phyloP scores from a whole-genome alignment of 2,888 invertebrate species.

The Bursaphelenchus okinawaensis region DNA sequence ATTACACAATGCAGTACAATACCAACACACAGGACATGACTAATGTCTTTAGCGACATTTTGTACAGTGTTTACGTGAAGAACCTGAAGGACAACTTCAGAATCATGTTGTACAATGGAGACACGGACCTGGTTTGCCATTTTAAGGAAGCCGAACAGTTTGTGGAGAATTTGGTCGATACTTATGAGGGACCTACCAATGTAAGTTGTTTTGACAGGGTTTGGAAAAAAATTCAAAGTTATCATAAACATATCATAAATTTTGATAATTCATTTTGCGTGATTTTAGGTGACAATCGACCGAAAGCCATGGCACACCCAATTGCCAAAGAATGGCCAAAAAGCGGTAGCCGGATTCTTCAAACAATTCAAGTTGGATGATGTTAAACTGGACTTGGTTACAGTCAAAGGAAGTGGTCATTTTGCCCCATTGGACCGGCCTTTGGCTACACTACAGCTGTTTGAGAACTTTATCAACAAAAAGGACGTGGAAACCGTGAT shows the following conservation, averaged over 20 bases:
- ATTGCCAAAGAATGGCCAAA: neutral
- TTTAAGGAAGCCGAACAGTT: conserved; percentile 39
- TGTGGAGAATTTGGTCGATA: conserved; percentile 22
- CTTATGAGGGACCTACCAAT: neutral
- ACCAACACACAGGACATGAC: conserved; percentile 8
- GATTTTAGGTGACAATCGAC: neutral
- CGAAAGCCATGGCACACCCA: conserved; percentile 2
- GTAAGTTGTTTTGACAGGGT: neutral
- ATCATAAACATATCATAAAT: neutral
- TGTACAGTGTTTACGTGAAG: conserved; percentile 16
- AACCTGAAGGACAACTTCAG: conserved; percentile 14
- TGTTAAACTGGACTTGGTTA: conserved; percentile 36
- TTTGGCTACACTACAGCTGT: conserved; percentile 71
- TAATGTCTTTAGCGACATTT: conserved; percentile 12
- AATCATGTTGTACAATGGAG: conserved; percentile 42
- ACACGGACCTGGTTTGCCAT: conserved; percentile 32
- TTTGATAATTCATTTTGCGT: too few relatives aligned
- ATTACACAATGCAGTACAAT: conserved; percentile 11
- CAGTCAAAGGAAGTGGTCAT: conserved; percentile 35
- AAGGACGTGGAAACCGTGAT: neutral
- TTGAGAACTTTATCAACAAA: conserved; percentile 64
- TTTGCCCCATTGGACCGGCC: conserved; percentile 66
- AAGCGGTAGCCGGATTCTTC: conserved; percentile 15
- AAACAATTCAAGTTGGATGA: conserved; percentile 17
- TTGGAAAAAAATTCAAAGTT: neutral